A percentile compares a stretch with the other conserved stretches of the same genome.
Evolutionary conservation across 1,140 invertebrate species (phyloP).

Genomic region (Hyles vespertilio): DNA sequence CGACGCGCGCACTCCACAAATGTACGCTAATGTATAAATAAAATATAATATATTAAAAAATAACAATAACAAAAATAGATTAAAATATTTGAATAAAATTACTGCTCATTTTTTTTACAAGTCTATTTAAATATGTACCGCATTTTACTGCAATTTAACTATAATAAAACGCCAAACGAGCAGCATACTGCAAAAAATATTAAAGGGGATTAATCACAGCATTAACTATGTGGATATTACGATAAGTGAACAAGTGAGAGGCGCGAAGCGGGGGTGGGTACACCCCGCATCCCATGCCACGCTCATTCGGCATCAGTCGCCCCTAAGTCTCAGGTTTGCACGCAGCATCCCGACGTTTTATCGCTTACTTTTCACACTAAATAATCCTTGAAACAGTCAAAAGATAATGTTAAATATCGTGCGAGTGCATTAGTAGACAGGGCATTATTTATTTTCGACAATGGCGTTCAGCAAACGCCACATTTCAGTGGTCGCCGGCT

Average conservation of each 20-base stretch:
- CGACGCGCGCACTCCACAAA: constrained; percentile 40
- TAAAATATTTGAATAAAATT: too few relatives aligned
- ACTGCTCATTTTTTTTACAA: too few relatives aligned
- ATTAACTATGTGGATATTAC: constrained; percentile 14
- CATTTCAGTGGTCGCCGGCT: constrained; percentile 29
- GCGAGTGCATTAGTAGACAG: not conserved
- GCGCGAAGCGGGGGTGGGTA: constrained; percentile 28
- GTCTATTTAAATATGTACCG: too few relatives aligned
- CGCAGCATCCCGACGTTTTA: constrained; percentile 54
- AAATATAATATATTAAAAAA: constrained; percentile 5
- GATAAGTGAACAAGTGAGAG: constrained; percentile 35
- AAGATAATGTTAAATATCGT: not conserved
- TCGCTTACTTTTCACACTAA: constrained; percentile 32
- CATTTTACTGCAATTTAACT: too few relatives aligned
- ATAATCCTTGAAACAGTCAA: constrained; percentile 5
- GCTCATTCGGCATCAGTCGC: constrained; percentile 54
- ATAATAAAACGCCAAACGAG: too few relatives aligned
- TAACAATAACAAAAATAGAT: too few relatives aligned
- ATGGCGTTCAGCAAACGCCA: constrained; percentile 21
- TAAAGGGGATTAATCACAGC: not conserved
- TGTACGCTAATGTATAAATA: constrained; percentile 10
- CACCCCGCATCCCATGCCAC: constrained; percentile 48
- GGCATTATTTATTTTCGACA: constrained; percentile 9
- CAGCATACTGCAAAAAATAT: too few relatives aligned
- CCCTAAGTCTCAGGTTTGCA: constrained; percentile 67